A percentile compares a stretch with the other conserved stretches of the same genome.
Conservation (phyloP, 2,888 invertebrate species). For the Cybosia mesomella region DNA sequence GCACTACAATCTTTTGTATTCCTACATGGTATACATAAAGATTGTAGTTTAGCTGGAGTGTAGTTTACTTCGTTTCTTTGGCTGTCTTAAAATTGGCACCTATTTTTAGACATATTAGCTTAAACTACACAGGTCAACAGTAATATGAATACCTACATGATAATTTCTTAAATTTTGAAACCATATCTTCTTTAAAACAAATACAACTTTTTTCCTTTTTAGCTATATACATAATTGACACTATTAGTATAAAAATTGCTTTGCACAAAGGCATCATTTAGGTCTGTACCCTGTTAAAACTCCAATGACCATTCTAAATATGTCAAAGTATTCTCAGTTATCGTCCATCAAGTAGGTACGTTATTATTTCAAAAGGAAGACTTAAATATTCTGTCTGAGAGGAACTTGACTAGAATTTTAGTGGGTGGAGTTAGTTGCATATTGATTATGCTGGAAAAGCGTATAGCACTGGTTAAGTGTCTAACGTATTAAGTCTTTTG, state of each 20-base stretch:
- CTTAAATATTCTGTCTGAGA: constrained; percentile 76
- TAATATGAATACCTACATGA: constrained; percentile 10
- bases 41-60: not conserved
- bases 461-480: constrained; percentile 68
- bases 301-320: constrained; percentile 73
- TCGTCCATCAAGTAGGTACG: constrained; percentile 57
- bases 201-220: constrained; percentile 74
- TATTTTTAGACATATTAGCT: no score
- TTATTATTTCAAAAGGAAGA: constrained; percentile 71
- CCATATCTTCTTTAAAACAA: constrained; percentile 75
- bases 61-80: constrained; percentile 3
- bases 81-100: not conserved
- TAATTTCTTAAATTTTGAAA: constrained; percentile 82
- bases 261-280: constrained; percentile 84
- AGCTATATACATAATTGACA: constrained; percentile 83
- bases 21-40: not conserved
- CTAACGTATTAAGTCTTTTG: constrained; percentile 55
- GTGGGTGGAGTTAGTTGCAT: constrained; percentile 75
- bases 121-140: not conserved
- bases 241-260: constrained; percentile 84
- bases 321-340: constrained; percentile 82
- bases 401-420: constrained; percentile 80
- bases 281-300: constrained; percentile 85
- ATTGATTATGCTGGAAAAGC: constrained; percentile 52
- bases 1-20: no score